Percentiles rank a stretch among this genome's conserved stretches.
These are phyloP conservation scores for Diadumene lineata DNA, from an alignment of 92 coral and sea anemone genomes.

Conservation along the genomic window DNA sequence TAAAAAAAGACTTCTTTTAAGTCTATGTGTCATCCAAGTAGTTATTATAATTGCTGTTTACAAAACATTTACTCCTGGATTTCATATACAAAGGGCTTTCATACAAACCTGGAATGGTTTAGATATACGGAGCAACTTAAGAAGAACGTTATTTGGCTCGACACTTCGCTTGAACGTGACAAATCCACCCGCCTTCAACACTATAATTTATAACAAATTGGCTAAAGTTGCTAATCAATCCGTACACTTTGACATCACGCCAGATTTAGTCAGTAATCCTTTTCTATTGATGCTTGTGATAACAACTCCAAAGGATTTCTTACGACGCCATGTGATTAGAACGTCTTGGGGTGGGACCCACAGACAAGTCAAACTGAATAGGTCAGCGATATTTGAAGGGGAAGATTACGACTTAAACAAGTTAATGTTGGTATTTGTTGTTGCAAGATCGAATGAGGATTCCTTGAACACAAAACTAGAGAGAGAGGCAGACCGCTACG, in stretches of 20 bases:
- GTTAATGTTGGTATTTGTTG: constrained; percentile 1
- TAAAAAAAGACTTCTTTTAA: not conserved
- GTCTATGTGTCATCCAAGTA: not conserved
- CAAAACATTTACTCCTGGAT: not conserved
- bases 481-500: not conserved
- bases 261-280: not conserved
- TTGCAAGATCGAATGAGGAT: not conserved
- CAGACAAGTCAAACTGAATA: constrained; percentile 10
- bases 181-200: not conserved
- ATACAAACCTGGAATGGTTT: not conserved
- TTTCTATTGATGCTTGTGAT: constrained; percentile 3
- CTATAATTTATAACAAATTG: not conserved
- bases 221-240: not conserved
- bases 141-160: not conserved
- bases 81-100: not conserved
- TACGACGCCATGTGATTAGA: constrained; percentile 16
- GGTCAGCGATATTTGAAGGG: constrained; percentile 11
- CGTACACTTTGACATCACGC: not conserved
- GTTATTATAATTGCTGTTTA: not conserved
- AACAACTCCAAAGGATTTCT: not conserved
- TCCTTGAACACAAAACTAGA: not conserved
- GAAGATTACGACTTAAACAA: not conserved
- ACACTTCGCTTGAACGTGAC: not conserved
- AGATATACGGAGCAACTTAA: not conserved
- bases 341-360: constrained; percentile 20